Conservation (phyloP, 2,113 vertebrate species). For the Gobiocypris rarus region DNA sequence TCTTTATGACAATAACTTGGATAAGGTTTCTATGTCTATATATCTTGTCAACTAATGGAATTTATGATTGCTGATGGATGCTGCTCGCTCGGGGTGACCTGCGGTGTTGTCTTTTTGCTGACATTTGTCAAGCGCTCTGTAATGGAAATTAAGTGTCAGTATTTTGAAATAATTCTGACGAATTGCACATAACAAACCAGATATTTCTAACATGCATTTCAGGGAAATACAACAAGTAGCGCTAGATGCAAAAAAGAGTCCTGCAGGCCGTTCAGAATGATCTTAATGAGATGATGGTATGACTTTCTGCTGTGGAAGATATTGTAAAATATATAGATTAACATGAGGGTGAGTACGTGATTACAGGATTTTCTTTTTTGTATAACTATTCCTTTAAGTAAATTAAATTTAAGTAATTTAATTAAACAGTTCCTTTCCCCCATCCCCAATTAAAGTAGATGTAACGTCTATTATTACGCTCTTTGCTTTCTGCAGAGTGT, state of each 20-base stretch:
- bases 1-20: constrained; percentile 13
- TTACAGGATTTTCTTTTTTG: background rate
- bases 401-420: background rate
- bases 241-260: background rate
- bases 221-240: background rate
- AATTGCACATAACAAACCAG: constrained; percentile 18
- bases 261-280: background rate
- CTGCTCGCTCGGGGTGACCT: constrained; percentile 29
- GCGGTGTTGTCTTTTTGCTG: background rate
- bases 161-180: constrained; percentile 26
- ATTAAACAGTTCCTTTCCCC: background rate
- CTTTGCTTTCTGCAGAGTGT: background rate
- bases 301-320: background rate
- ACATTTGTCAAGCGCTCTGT: constrained; percentile 18
- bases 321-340: background rate
- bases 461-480: background rate
- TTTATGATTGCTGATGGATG: constrained; percentile 34
- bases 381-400: background rate
- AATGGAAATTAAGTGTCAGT: constrained; percentile 32
- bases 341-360: background rate
- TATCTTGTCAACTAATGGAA: constrained; percentile 27
- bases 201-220: background rate
- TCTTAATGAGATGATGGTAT: background rate
- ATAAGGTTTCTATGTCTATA: background rate
- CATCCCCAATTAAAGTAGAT: background rate